A percentile compares a stretch with the other conserved stretches of the same genome.
Conservation (phyloP, 2,113 vertebrate genomes). For the Entelurus aequoreus region DNA sequence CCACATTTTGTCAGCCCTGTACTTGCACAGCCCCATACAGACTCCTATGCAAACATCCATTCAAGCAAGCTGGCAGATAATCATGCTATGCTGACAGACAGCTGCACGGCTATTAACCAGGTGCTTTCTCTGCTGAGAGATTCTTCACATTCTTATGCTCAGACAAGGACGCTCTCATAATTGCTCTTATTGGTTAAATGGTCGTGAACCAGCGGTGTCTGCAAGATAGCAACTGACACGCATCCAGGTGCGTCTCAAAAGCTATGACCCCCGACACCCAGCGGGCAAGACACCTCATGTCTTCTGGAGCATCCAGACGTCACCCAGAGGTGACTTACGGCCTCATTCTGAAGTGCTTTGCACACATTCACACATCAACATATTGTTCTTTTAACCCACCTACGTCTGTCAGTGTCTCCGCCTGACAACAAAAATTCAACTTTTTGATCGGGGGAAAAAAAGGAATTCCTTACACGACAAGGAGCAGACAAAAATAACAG, state of each 20-base stretch:
- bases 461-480: neutral
- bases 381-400: neutral
- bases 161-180: slow-evolving; percentile 51
- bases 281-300: slow-evolving; percentile 44
- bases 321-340: slow-evolving; percentile 1
- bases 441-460: too few species aligned
- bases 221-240: slow-evolving; percentile 22
- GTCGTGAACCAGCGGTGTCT: slow-evolving; percentile 34
- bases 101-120: slow-evolving; percentile 58
- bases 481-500: neutral
- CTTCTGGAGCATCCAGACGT: slow-evolving; percentile 13
- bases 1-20: neutral
- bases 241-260: slow-evolving; percentile 54
- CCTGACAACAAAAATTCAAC: neutral
- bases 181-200: slow-evolving; percentile 61
- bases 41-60: neutral
- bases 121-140: slow-evolving; percentile 59
- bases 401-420: neutral
- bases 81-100: slow-evolving; percentile 35
- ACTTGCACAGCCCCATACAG: neutral
- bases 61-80: neutral
- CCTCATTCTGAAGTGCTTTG: slow-evolving; percentile 3
- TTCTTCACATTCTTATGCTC: slow-evolving; percentile 58
- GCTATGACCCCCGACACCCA: slow-evolving; percentile 26
- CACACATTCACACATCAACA: slow-evolving; percentile 9